Percentiles rank a stretch among this genome's conserved stretches.
Evolutionary conservation across 2,888 invertebrate species (phyloP).

Genomic region (Pristionchus fissidentatus): DNA sequence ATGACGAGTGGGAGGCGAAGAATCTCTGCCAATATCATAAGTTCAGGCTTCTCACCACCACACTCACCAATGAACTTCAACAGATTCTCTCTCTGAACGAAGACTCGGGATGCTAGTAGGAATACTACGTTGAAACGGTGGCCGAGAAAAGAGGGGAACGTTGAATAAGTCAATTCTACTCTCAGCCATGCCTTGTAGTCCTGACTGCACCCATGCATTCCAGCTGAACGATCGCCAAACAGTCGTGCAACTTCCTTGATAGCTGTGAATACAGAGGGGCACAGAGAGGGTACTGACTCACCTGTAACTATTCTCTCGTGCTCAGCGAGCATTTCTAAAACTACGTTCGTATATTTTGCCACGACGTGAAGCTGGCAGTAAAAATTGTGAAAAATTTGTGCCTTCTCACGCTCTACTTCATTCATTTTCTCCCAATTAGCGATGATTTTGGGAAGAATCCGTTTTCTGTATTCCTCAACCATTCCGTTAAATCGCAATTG

Average conservation of each 20-base stretch:
- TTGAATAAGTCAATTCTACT: neutral
- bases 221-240: neutral
- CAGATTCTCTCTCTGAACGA: neutral
- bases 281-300: neutral
- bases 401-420: neutral
- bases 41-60: neutral
- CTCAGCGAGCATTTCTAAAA: neutral
- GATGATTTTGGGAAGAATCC: neutral
- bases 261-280: neutral
- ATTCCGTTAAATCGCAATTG: neutral
- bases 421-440: neutral
- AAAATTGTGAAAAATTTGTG: neutral
- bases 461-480: neutral
- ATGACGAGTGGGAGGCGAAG: neutral
- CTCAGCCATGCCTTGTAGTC: neutral
- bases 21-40: neutral
- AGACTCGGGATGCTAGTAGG: neutral
- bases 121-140: conserved; percentile 13
- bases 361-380: neutral
- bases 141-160: conserved; percentile 9
- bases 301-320: conserved; percentile 1
- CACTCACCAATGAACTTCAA: neutral
- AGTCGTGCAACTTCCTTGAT: neutral
- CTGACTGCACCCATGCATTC: neutral
- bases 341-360: neutral